phyloP scores from a whole-genome alignment of 2,797 vertebrate species.

The Cirrhinus molitorella region DNA sequence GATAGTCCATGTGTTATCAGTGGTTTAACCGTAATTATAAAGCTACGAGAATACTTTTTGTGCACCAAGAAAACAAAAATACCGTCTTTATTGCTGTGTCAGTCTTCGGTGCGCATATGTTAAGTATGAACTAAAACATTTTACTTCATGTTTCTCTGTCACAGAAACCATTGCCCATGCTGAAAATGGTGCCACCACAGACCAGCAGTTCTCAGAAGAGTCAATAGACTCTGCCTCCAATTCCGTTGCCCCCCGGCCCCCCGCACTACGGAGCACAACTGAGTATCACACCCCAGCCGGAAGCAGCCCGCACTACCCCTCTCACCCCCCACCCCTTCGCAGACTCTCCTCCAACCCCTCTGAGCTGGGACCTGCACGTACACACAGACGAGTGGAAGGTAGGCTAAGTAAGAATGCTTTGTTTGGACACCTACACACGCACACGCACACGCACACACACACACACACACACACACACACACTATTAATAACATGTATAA shows the following conservation, averaged over 20 bases:
- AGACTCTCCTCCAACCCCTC: slow-evolving; percentile 81
- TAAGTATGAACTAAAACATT: background rate
- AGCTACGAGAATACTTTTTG: too few relatives aligned
- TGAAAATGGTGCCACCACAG: slow-evolving; percentile 80
- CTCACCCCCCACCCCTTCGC: slow-evolving; percentile 74
- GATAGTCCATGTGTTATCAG: too few relatives aligned
- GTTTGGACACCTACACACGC: slow-evolving; percentile 34
- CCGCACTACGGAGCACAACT: slow-evolving; percentile 66
- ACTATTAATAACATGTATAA: background rate
- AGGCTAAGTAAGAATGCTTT: slow-evolving; percentile 63
- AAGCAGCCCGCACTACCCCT: slow-evolving; percentile 77
- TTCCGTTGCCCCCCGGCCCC: slow-evolving; percentile 70
- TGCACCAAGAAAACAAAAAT: too few relatives aligned
- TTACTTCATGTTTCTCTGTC: slow-evolving; percentile 3
- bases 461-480: too few relatives aligned
- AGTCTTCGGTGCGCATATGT: background rate
- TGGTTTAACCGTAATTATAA: too few relatives aligned
- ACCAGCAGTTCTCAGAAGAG: slow-evolving; percentile 79
- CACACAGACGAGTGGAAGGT: slow-evolving; percentile 90
- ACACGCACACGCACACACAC: too few relatives aligned
- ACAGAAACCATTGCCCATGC: slow-evolving; percentile 77
- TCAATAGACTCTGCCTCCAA: slow-evolving; percentile 77
- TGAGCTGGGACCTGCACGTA: slow-evolving; percentile 76
- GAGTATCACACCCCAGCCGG: slow-evolving; percentile 78
- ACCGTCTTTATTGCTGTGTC: too few relatives aligned